These are phyloP conservation scores for Limnephilus lunatus DNA, from an alignment of 2,888 invertebrate species.

Conservation along the genomic window DNA sequence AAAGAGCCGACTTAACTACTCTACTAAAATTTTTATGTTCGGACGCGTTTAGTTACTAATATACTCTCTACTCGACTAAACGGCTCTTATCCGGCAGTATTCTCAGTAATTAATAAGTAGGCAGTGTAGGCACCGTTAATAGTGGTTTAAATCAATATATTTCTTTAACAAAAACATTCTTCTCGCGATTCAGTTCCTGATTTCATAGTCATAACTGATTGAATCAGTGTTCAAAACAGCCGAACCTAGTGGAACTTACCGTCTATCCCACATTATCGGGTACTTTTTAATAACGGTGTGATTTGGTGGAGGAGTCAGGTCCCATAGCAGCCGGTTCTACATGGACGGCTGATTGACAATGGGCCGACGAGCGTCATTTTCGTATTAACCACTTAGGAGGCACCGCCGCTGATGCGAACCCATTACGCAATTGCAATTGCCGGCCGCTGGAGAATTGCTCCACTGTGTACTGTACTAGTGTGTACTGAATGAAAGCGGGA, in stretches of 20 bases:
- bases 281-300: slow-evolving; percentile 64
- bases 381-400: slow-evolving; percentile 64
- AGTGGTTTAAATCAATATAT: too few relatives aligned
- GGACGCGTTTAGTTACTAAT: too few relatives aligned
- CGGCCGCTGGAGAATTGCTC: background rate
- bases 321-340: slow-evolving; percentile 54
- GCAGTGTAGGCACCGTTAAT: too few relatives aligned
- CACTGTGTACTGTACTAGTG: slow-evolving; percentile 34
- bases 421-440: slow-evolving; percentile 59
- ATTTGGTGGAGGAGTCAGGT: slow-evolving; percentile 49
- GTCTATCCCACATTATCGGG: slow-evolving; percentile 52
- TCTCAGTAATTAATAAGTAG: too few relatives aligned
- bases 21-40: too few relatives aligned
- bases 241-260: background rate
- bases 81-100: too few relatives aligned
- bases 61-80: too few relatives aligned
- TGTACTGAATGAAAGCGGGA: slow-evolving; percentile 47
- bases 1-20: too few relatives aligned
- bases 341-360: slow-evolving; percentile 58
- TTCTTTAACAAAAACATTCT: background rate
- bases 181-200: background rate
- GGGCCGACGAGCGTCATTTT: slow-evolving; percentile 65
- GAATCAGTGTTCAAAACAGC: background rate
- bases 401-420: slow-evolving; percentile 40
- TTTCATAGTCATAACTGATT: background rate